Base-by-base conservation (phyloP, 2,888 invertebrate species). In the Xestoiulus laeticollis region DNA sequence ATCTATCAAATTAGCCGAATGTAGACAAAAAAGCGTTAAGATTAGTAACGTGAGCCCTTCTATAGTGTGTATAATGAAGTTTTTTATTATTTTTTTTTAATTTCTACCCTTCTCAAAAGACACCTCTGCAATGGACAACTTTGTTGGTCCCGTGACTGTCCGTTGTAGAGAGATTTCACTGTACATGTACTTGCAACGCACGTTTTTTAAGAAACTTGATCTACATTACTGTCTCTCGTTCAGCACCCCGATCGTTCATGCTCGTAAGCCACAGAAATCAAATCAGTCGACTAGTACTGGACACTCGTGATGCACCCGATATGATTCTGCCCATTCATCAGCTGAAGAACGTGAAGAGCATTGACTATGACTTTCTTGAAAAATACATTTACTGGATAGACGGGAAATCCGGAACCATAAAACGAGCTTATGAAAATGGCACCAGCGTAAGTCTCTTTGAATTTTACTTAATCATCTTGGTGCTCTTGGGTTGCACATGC, bases 201-300 rank as follows among this genome's bases (percentile, higher is more conserved):
- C 16, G 43, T 48, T 12, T 48, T 6, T 48, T 16, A 12, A 48
- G 48, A 14, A 16, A 12, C 16, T 3, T 14, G 2, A 48, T 48
- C 48, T 48, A 48, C 6, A 48, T 48, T 48, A 10, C 22, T 88
- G 30, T 53, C 89, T 89, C 48, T 89, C 87, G 89, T 93, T 38
- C 93, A 96, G 96, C 96, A 84, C 98, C 98, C 0, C 94, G 94
- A 89, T 95, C 95, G 88, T 98, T 97, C 91, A 94, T 98, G 90
- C 94, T 98, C 86, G 97, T 96, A 91, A 96, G 97, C 88, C 96
- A 96, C 90, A 95, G 95, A 90, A 97, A 96, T 91, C 94, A 95
- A 1, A 95, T 98, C 59, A 96, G 96, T 19, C 94, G 98, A 1
- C 93, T 98, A 88, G 92, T 97, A 89, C 95, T 96, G 0, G 95